A percentile compares a stretch with the other conserved stretches of the same genome.
These are phyloP conservation scores for Standfussiana lucernea DNA, from an alignment of 2,888 invertebrate species.

Conservation along the genomic window DNA sequence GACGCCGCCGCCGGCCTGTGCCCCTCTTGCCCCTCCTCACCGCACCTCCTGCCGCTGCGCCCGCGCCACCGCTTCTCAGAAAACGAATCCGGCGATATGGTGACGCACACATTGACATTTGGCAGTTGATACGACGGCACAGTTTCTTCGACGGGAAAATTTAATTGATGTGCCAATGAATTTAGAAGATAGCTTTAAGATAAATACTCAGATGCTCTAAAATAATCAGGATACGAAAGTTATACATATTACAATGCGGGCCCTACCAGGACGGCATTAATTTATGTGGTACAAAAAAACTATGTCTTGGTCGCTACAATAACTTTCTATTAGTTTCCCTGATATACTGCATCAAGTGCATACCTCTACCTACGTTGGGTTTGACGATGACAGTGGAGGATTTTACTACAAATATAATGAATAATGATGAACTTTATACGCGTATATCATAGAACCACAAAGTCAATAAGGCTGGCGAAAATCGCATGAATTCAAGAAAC, in stretches of 20 bases:
- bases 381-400: background rate
- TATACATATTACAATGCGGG: background rate
- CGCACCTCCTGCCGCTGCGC: constrained; percentile 73
- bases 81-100: constrained; percentile 77
- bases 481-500: constrained; percentile 3
- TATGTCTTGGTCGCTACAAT: background rate
- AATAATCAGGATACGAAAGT: constrained; percentile 11
- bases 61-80: constrained; percentile 85
- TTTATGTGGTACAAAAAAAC: background rate
- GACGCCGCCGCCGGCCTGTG: constrained; percentile 74
- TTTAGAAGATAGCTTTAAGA: constrained; percentile 28
- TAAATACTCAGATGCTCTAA: background rate
- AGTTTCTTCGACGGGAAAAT: constrained; percentile 65
- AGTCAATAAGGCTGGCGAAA: background rate
- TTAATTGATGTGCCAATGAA: constrained; percentile 50
- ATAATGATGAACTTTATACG: background rate
- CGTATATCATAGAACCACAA: background rate
- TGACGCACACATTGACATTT: constrained; percentile 74
- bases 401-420: background rate
- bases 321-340: constrained; percentile 22
- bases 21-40: constrained; percentile 65
- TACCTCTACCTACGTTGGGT: background rate
- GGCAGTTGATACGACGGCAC: constrained; percentile 69
- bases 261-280: too few species aligned
- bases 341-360: background rate